Evolutionary conservation across 35 echinoderm and acorn worm genomes (phyloP), one percentile per base, ranked within the genome.

Genomic region (Strongylocentrotus purpuratus): DNA sequence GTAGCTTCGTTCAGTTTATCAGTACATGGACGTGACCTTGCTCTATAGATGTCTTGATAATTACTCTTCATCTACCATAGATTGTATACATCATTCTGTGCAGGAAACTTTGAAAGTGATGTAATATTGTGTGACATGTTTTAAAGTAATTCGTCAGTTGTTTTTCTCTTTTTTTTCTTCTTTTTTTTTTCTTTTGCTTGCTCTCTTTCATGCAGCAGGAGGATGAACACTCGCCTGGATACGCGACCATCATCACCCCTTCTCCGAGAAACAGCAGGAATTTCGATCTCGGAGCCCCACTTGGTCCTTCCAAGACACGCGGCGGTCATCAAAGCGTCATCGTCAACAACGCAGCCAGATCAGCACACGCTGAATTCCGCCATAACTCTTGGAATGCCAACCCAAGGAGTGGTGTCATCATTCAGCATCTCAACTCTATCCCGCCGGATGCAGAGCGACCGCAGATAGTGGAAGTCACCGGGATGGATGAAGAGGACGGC

Each of bases 141-240:
- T 55, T 12, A 15, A 55, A 55, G 35, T 41, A 41, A 41, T 41
- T 41, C 35, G 35, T 41, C 35, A 41, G 35, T 41, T 41, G 35
- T 41, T 41, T 41, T 41, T 41, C 3, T 41, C 35, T 41, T 3
- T 41, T 41, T 41, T 22, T 94, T 59, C 48, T 18, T 14, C n/a
- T 94, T 52, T 60, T 5, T 28, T 58, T 48, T 59, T 7, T 94
- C 9, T 7, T 15, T 45, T 4, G 9, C 20, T 31, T 93, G 14
- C 52, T 55, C 46, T 48, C 15, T 58, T 93, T 31, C 7, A 31
- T 93, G n/a, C 48, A 50, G 91, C 17, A 93, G 48, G 91, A 93
- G 48, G 91, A 93, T n/a, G 91, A 93, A 32, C 46, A 58, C 22
- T 31, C 48, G 91, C 50, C 91, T 47, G 91, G 91, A 93, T 93